phyloP scores from a whole-genome alignment of 2,888 invertebrate species.

The Ormyrus nitidulus region DNA sequence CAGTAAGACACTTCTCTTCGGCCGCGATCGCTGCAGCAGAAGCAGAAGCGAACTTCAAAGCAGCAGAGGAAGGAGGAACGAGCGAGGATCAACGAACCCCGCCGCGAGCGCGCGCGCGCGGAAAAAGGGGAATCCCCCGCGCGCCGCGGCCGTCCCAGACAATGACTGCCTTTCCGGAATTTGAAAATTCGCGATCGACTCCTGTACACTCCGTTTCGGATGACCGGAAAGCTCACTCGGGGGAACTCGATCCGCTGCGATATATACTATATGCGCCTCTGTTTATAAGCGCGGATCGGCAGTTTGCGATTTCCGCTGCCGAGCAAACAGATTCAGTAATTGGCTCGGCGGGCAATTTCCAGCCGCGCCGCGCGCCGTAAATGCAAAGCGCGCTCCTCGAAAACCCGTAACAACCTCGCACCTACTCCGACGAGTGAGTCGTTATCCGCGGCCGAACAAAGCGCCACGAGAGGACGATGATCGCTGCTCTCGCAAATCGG shows the following conservation, averaged over 20 bases:
- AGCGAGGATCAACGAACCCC: slow-evolving; percentile 59
- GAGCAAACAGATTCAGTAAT: too few relatives aligned
- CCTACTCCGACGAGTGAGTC: background rate
- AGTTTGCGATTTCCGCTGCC: too few relatives aligned
- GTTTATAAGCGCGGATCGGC: too few relatives aligned
- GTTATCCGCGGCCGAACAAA: background rate
- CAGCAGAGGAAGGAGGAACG: background rate
- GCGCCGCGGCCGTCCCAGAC: background rate
- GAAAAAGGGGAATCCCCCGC: slow-evolving; percentile 32
- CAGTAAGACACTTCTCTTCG: slow-evolving; percentile 59
- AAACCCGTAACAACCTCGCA: background rate
- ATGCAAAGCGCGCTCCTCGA: background rate
- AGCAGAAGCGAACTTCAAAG: too few relatives aligned
- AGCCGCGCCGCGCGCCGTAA: too few relatives aligned
- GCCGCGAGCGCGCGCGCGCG: slow-evolving; percentile 1
- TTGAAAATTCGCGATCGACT: too few relatives aligned
- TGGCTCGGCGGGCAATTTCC: too few relatives aligned
- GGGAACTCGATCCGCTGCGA: too few relatives aligned
- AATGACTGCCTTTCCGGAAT: slow-evolving; percentile 4
- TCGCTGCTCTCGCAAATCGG: slow-evolving; percentile 9
- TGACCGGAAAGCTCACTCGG: too few relatives aligned
- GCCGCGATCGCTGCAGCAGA: slow-evolving; percentile 24
- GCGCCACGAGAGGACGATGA: background rate
- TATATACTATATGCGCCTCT: too few relatives aligned
- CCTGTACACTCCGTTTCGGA: too few relatives aligned